Evolutionary conservation across 2,113 vertebrate genomes (phyloP).

Genomic region (Cinclus cinclus): DNA sequence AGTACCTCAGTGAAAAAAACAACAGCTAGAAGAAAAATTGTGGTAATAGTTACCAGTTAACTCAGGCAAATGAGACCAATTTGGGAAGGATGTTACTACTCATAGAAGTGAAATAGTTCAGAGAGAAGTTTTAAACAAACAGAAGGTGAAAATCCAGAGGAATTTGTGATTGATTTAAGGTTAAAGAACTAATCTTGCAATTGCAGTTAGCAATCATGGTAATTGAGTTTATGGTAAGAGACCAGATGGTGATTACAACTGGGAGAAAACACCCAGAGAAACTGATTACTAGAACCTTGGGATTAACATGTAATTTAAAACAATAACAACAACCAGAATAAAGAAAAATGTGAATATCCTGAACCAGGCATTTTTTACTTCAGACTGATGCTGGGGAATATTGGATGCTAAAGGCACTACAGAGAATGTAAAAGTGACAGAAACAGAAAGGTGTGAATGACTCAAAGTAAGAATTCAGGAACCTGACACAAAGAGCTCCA

Average conservation of each 20-base stretch:
- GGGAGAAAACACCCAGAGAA: not conserved
- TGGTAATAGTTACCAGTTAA: not conserved
- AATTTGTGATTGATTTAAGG: conserved; percentile 18
- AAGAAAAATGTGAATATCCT: not conserved
- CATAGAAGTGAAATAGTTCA: conserved; percentile 25
- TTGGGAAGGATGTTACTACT: not conserved
- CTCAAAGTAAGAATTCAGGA: not conserved
- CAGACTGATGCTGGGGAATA: not conserved
- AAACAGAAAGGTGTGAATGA: not conserved
- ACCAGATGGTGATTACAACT: conserved; percentile 31
- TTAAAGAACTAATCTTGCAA: conserved; percentile 29
- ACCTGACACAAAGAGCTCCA: not conserved
- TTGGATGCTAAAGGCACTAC: not conserved
- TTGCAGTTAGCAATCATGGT: conserved; percentile 4
- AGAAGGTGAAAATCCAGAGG: conserved; percentile 25
- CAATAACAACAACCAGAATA: not conserved
- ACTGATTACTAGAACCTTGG: not conserved
- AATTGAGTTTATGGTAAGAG: not conserved
- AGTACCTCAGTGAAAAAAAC: not conserved
- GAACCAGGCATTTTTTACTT: not conserved
- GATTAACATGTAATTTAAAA: not conserved
- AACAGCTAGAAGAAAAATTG: not conserved
- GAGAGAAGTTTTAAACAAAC: conserved; percentile 28
- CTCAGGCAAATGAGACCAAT: conserved; percentile 10
- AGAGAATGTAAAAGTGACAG: not conserved